These are phyloP conservation scores for Morpho deidamia DNA, from an alignment of 2,888 invertebrate species.

Conservation along the genomic window DNA sequence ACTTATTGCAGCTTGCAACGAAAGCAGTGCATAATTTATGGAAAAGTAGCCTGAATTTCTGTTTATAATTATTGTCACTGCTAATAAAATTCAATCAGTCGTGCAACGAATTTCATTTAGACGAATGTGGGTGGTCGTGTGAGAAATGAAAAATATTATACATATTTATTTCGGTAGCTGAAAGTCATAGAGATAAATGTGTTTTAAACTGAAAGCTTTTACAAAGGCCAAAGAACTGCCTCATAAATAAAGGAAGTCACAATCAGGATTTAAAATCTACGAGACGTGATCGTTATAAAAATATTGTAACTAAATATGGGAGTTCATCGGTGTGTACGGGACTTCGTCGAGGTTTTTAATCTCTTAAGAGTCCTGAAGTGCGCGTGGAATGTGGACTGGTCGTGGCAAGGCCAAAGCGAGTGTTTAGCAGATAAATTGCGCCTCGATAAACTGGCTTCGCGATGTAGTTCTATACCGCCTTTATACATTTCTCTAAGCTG, in stretches of 20 bases:
- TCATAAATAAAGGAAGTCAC: slow-evolving; percentile 21
- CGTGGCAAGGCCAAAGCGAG: slow-evolving; percentile 55
- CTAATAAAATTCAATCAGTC: background rate
- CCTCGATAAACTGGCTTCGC: slow-evolving; percentile 56
- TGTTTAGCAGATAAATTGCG: slow-evolving; percentile 70
- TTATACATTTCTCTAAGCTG: slow-evolving; percentile 36
- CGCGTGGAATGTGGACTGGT: slow-evolving; percentile 60
- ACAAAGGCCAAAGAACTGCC: slow-evolving; percentile 7
- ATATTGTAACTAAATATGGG: slow-evolving; percentile 24
- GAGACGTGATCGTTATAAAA: slow-evolving; percentile 23
- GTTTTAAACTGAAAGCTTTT: background rate
- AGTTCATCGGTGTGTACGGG: slow-evolving; percentile 24
- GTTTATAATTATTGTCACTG: slow-evolving; percentile 5
- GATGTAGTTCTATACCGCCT: slow-evolving; percentile 45
- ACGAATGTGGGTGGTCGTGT: slow-evolving; percentile 2
- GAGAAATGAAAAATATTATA: background rate
- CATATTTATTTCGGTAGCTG: too few relatives aligned
- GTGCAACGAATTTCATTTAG: slow-evolving; percentile 1
- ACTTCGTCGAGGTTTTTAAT: slow-evolving; percentile 46
- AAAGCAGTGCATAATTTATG: slow-evolving; percentile 18
- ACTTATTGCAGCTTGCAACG: too few relatives aligned
- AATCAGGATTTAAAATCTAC: slow-evolving; percentile 23
- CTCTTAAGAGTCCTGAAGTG: slow-evolving; percentile 55
- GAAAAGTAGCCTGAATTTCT: slow-evolving; percentile 15
- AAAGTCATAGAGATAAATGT: too few relatives aligned